Percentiles rank a stretch among this genome's conserved stretches.
phyloP scores from a whole-genome alignment of 1,140 invertebrate genomes.

The Drosophila parvula region DNA sequence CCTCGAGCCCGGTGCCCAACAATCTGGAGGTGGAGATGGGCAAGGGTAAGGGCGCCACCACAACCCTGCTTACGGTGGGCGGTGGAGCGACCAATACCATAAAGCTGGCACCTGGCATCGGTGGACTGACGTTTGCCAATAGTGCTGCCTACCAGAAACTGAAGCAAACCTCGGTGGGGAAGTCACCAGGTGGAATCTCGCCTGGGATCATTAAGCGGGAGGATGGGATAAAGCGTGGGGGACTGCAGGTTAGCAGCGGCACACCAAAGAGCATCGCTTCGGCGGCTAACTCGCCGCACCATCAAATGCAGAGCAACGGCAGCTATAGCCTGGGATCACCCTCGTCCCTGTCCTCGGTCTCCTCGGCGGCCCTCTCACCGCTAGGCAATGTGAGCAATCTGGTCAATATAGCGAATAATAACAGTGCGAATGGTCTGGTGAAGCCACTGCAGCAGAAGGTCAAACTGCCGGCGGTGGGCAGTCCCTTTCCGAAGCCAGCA shows the following conservation, averaged over 20 bases:
- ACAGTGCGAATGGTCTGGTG: slow-evolving; percentile 42
- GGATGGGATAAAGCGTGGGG: slow-evolving; percentile 65
- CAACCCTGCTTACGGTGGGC: slow-evolving; percentile 41
- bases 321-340: slow-evolving; percentile 58
- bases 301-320: slow-evolving; percentile 57
- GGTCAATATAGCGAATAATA: slow-evolving; percentile 46
- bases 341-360: slow-evolving; percentile 45
- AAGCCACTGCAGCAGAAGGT: slow-evolving; percentile 85
- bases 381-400: slow-evolving; percentile 50
- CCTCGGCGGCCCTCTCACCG: slow-evolving; percentile 49
- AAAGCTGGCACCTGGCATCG: slow-evolving; percentile 81
- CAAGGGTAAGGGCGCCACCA: slow-evolving; percentile 24
- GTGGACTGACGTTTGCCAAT: slow-evolving; percentile 83
- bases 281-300: slow-evolving; percentile 66
- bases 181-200: slow-evolving; percentile 49
- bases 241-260: slow-evolving; percentile 51
- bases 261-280: slow-evolving; percentile 81
- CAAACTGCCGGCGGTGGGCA: slow-evolving; percentile 85
- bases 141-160: slow-evolving; percentile 80
- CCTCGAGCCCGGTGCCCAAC: slow-evolving; percentile 29
- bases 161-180: slow-evolving; percentile 67
- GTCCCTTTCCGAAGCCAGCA: slow-evolving; percentile 96
- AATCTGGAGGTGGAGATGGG: slow-evolving; percentile 42
- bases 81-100: slow-evolving; percentile 67
- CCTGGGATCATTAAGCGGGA: slow-evolving; percentile 63